phyloP scores from a whole-genome alignment of 2,797 vertebrate species.

The Paratrypauchen microcephalus region DNA sequence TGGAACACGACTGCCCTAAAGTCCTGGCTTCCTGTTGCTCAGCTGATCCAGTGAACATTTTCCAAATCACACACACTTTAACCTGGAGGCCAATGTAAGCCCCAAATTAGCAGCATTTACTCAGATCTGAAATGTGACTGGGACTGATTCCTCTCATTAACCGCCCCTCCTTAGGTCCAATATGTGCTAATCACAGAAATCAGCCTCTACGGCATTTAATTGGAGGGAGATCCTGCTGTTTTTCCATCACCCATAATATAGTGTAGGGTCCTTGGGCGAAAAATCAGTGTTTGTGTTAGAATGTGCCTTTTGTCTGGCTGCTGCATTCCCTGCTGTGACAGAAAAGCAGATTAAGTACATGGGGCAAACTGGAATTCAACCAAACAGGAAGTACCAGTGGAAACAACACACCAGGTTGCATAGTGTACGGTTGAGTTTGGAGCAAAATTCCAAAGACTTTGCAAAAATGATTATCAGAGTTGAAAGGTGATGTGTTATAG shows the following conservation, averaged over 20 bases:
- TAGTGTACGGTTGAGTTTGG: not conserved
- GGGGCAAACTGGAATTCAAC: not conserved
- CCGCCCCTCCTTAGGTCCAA: conserved; percentile 20
- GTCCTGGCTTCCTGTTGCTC: conserved; percentile 3
- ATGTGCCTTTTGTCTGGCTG: conserved; percentile 1
- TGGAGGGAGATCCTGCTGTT: conserved; percentile 11
- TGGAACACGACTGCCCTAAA: not conserved
- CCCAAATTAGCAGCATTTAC: conserved; percentile 24
- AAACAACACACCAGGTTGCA: not conserved
- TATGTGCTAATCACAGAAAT: conserved; percentile 42
- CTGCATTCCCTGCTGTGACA: not conserved
- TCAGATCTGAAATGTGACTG: conserved; percentile 13
- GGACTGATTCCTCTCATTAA: conserved; percentile 31
- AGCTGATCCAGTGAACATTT: conserved; percentile 1
- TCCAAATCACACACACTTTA: conserved; percentile 12
- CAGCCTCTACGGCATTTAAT: conserved; percentile 25
- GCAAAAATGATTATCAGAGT: not conserved
- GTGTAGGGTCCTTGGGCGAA: conserved; percentile 9
- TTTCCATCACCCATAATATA: conserved; percentile 13
- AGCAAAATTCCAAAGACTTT: not conserved
- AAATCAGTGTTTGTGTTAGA: conserved; percentile 2
- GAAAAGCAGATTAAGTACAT: not conserved
- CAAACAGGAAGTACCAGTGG: not conserved
- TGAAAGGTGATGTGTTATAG: not conserved
- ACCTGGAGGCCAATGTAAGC: not conserved